Evolutionary conservation across 2,888 invertebrate genomes (phyloP).

Genomic region (Clepsis dumicolana): DNA sequence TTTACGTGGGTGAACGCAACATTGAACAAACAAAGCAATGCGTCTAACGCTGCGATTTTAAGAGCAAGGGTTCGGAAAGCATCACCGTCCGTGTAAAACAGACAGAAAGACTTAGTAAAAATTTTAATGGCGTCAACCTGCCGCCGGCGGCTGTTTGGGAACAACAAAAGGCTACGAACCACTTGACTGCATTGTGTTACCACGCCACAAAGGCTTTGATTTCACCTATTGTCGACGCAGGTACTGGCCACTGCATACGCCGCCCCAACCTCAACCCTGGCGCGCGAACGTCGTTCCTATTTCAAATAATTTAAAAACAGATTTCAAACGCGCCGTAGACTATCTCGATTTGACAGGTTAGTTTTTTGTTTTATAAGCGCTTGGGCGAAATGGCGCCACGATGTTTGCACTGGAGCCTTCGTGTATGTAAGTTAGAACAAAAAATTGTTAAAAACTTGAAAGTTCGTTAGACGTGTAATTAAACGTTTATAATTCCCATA

Average conservation of each 20-base stretch:
- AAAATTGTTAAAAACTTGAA: neutral
- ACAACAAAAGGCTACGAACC: constrained; percentile 61
- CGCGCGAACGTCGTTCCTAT: constrained; percentile 31
- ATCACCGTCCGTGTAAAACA: constrained; percentile 3
- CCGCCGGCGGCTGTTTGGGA: constrained; percentile 43
- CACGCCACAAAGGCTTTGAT: constrained; percentile 72
- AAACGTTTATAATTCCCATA: constrained; percentile 31
- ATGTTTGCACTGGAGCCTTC: constrained; percentile 13
- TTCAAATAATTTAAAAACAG: constrained; percentile 15
- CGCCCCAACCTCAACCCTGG: constrained; percentile 38
- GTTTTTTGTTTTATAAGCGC: constrained; percentile 17
- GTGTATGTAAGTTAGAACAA: neutral
- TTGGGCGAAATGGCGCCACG: constrained; percentile 30
- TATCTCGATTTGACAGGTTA: constrained; percentile 21
- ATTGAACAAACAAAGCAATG: no score
- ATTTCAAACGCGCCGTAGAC: constrained; percentile 13
- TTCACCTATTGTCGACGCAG: constrained; percentile 69
- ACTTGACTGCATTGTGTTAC: constrained; percentile 72
- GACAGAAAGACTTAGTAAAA: constrained; percentile 5
- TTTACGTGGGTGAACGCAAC: no score
- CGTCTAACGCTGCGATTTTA: no score
- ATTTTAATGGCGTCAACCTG: constrained; percentile 42
- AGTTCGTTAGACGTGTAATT: constrained; percentile 18
- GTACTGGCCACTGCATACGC: constrained; percentile 57
- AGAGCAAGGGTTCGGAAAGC: no score